Conservation (phyloP, 2,113 vertebrate species). For the Malaclemys terrapin region DNA sequence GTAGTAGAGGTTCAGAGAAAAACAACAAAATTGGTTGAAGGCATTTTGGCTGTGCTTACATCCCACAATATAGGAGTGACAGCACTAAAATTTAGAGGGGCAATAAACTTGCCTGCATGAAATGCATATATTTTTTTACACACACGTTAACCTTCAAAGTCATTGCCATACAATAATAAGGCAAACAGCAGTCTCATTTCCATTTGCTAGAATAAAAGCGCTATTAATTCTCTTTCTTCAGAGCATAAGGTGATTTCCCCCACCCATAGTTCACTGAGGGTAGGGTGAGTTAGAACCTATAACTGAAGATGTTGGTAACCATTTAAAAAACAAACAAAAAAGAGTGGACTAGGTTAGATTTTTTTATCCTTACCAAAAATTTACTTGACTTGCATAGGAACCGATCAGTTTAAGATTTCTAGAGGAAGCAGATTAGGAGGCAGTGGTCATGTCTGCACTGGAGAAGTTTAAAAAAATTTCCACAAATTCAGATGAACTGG, state of each 20-base stretch:
- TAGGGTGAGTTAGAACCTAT: neutral
- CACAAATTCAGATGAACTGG: neutral
- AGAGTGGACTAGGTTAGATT: neutral
- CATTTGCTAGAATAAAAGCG: neutral
- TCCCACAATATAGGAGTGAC: neutral
- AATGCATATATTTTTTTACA: neutral
- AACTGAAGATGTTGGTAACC: neutral
- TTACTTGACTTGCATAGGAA: neutral
- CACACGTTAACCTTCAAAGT: neutral
- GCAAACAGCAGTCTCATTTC: neutral
- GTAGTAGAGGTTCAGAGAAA: neutral
- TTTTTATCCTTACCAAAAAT: neutral
- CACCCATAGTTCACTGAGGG: accelerated
- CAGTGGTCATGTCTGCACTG: neutral
- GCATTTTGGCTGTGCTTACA: neutral
- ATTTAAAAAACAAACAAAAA: neutral
- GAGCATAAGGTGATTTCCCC: neutral
- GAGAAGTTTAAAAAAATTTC: neutral
- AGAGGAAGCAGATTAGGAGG: neutral
- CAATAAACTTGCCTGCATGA: neutral
- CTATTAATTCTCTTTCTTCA: neutral
- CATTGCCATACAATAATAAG: neutral
- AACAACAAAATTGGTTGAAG: neutral
- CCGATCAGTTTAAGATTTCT: neutral
- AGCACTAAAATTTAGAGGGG: neutral